These are phyloP conservation scores for Trachythela sp. DNA, from an alignment of 64 coral and sea anemone genomes.

Conservation along the genomic window DNA sequence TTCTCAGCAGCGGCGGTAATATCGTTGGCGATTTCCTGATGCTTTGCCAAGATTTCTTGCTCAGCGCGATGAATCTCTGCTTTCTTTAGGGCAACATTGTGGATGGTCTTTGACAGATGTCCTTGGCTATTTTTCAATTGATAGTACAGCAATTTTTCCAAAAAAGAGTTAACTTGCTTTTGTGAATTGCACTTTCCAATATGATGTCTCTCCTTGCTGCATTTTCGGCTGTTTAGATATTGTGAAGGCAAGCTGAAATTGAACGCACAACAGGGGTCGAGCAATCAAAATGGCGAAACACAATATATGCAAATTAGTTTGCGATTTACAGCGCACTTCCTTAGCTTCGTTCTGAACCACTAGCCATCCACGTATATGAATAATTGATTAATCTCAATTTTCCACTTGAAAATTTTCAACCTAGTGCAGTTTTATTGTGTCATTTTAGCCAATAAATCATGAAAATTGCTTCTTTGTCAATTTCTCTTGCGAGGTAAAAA, in stretches of 20 bases:
- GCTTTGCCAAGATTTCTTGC: background rate
- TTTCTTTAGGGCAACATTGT: background rate
- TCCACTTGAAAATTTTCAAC: too few species aligned
- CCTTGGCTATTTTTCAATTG: background rate
- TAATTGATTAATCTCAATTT: background rate
- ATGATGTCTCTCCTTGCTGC: background rate
- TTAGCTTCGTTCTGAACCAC: background rate
- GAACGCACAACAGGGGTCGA: too few species aligned
- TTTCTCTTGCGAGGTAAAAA: too few species aligned
- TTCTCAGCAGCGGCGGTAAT: background rate
- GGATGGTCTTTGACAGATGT: background rate
- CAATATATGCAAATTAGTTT: background rate
- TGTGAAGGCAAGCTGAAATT: background rate
- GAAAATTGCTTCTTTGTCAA: too few species aligned
- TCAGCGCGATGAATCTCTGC: background rate
- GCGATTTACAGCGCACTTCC: conserved; percentile 17
- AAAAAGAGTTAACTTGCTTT: background rate
- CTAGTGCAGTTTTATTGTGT: too few species aligned
- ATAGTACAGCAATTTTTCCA: background rate
- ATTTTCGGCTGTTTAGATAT: conserved; percentile 20
- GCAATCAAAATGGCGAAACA: too few species aligned
- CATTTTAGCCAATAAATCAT: too few species aligned
- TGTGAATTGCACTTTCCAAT: conserved; percentile 11
- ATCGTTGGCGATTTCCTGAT: background rate
- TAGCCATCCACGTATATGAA: background rate